Evolutionary conservation across 1,140 invertebrate species (phyloP), one percentile per base, ranked within the genome.

Genomic region (Magallana ariakensis): DNA sequence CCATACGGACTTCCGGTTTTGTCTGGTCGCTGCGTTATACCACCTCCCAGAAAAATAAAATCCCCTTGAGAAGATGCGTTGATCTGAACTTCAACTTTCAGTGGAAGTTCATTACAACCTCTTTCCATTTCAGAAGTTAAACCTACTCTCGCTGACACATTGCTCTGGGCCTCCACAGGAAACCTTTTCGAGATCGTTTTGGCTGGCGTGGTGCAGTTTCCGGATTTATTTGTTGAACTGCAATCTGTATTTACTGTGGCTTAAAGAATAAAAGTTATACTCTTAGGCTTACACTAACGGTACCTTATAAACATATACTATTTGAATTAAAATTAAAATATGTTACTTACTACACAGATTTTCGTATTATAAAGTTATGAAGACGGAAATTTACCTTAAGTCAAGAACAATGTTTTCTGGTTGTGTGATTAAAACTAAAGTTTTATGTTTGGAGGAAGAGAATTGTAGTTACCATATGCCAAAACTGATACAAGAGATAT

Each of bases 71-170:
- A 13, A 4, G 22, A 26, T 10, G 15, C 6, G 7, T 26, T 75
- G 66, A 26, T 22, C 26, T 75, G 66, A 75, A 75, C 66, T 11
- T 75, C 66, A 33, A 75, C 66, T 75, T 75, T 75, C 26, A 75
- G 33, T 11, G 66, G 66, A 33, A 75, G 66, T 13, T 33, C 26
- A 22, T 75, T 13, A 75, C 66, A 75, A 75, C 66, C 33, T 26
- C 15, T 19, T 13, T 75, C 66, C 26, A 75, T 75, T 75, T 75
- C 66, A 10, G 9, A 5, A 75, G 33, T 11, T 5, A 75, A 75
- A 3, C 22, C 33, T 9, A 46, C 26, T 13, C 33, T 75, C 0
- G 9, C 66, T 26, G 22, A 26, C 11, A 26, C 15, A 26, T 4
- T 3, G 22, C 66, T 75, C 1, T 75, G 66, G 22, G 66, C 66